Base-by-base conservation (phyloP, 2,888 invertebrate genomes). In the Endotricha flammealis region DNA sequence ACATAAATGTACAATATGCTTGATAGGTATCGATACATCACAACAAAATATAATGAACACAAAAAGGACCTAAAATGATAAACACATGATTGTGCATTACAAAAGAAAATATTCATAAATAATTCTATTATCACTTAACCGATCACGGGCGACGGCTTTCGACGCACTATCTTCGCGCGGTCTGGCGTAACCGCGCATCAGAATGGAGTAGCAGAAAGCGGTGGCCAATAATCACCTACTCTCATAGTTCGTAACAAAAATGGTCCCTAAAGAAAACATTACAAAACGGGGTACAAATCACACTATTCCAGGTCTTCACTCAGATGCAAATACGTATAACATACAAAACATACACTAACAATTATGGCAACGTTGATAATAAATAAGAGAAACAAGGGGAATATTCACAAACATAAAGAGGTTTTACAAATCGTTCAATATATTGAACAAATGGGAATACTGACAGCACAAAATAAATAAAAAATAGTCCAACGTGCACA, bases 331-430 rank as follows among this genome's bases (percentile, higher is more conserved):
- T 82, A 85, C 83, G 82, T 81, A 81, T 82, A 77, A 61, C 64
- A 69, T 69, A 69, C 62, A 75, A 71, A 75, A 80, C 74, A 81
- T 81, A 83, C 81, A 75, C 82, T 85, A 85, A 85, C 74, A 85
- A 79, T 80, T 86, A 86, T 86, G 86, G 86, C 86, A 86, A 86
- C 86, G 68, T 83, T 78, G 83, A 83, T 74, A 85, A 85, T 86
- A 86, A 86, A 86, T 86, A 85, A 81, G 70, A 65, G 57, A 68
- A 68, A 64, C 57, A 50, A 56, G 54, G 58, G 54, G 61, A 66
- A 72, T 78, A 81, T 80, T 76, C 81, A 81, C 80, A 71, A 60
- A 68, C 57, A 58, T 57, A 64, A 64, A 64, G 46, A 53, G 52
- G 44, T 50, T 48, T 52, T 49, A 46, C 48, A 45, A 48, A 43